A percentile compares a stretch with the other conserved stretches of the same genome.
phyloP scores from a whole-genome alignment of 2,888 invertebrate genomes.

The Dryomyza anilis region DNA sequence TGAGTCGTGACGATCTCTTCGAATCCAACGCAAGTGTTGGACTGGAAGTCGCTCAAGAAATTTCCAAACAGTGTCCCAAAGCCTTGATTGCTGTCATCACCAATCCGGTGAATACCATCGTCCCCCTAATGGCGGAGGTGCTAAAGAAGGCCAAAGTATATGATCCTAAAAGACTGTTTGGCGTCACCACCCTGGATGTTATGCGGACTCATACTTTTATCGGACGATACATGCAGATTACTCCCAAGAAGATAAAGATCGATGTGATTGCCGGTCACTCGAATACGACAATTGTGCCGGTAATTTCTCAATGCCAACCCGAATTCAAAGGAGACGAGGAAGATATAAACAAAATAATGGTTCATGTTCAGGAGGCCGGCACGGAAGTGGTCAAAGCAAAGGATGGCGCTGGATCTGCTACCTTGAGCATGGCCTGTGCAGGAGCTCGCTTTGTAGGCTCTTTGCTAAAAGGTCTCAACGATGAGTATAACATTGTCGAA shows the following conservation, averaged over 20 bases:
- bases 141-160: constrained; percentile 76
- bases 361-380: constrained; percentile 94
- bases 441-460: constrained; percentile 86
- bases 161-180: constrained; percentile 88
- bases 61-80: constrained; percentile 81
- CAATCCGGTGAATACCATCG: constrained; percentile 96
- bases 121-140: constrained; percentile 93
- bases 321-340: constrained; percentile 75
- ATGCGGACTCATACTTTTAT: constrained; percentile 92
- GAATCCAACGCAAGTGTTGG: constrained; percentile 95
- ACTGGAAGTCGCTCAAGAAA: constrained; percentile 75
- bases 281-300: constrained; percentile 92
- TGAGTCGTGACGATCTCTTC: constrained; percentile 94
- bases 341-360: constrained; percentile 79
- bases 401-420: constrained; percentile 95
- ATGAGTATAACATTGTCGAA: constrained; percentile 70
- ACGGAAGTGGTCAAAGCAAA: constrained; percentile 90
- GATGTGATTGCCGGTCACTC: constrained; percentile 98
- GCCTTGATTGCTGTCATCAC: constrained; percentile 93
- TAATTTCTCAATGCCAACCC: constrained; percentile 88
- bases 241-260: constrained; percentile 78
- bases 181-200: constrained; percentile 94
- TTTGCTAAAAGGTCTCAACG: constrained; percentile 74
- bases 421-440: constrained; percentile 96
- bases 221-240: constrained; percentile 81